phyloP scores from a whole-genome alignment of 2,113 vertebrate genomes.

The Cololabis saira region DNA sequence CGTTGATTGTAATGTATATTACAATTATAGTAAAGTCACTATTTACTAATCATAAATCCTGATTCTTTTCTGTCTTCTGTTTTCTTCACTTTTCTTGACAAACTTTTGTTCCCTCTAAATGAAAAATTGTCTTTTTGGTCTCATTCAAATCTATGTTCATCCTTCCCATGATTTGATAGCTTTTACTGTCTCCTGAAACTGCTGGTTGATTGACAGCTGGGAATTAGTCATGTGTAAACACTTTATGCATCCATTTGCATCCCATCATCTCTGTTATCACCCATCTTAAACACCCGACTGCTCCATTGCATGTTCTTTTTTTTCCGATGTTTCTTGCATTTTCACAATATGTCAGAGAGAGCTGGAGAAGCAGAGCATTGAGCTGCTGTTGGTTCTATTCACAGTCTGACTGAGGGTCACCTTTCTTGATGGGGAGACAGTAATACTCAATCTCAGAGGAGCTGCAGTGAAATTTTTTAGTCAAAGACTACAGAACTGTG shows the following conservation, averaged over 20 bases:
- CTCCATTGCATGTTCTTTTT: conserved; percentile 24
- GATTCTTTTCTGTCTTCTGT: too few relatives aligned
- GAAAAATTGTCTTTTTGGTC: background rate
- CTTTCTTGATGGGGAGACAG: conserved; percentile 24
- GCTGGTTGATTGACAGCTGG: conserved; percentile 71
- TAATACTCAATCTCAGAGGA: background rate
- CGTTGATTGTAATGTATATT: too few relatives aligned
- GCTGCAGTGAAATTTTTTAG: conserved; percentile 3
- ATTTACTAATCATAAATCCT: too few relatives aligned
- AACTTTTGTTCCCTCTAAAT: background rate
- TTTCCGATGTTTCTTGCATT: conserved; percentile 57
- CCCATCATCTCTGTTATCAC: conserved; percentile 56
- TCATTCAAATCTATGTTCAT: conserved; percentile 3
- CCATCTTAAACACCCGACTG: conserved; percentile 39
- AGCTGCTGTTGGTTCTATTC: conserved; percentile 2
- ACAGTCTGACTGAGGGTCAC: conserved; percentile 49
- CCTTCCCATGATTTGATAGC: conserved; percentile 30
- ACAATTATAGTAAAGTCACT: too few relatives aligned
- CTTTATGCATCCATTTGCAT: conserved; percentile 74
- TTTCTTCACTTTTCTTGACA: background rate
- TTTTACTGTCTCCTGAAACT: conserved; percentile 52
- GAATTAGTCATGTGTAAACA: conserved; percentile 79
- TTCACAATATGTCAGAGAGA: conserved; percentile 38
- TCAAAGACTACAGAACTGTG: background rate
- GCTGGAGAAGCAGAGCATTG: background rate